Conservation (phyloP, 2,113 vertebrate species). For the Forbesichthys agassizii region DNA sequence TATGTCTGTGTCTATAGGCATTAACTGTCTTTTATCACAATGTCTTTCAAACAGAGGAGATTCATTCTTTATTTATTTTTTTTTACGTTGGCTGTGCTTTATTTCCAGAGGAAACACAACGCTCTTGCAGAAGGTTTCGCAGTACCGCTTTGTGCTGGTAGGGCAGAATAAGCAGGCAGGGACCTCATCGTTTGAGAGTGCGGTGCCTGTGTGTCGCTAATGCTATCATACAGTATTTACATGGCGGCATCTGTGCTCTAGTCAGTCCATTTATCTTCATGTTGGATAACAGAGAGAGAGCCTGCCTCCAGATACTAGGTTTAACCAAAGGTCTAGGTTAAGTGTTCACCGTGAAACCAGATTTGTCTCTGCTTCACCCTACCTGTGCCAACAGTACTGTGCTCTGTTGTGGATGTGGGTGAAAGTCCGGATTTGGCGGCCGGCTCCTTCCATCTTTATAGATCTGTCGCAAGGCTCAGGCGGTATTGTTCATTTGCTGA, state of each 20-base stretch:
- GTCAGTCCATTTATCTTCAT: slow-evolving; percentile 37
- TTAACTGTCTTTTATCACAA: too few relatives aligned
- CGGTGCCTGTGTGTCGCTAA: neutral
- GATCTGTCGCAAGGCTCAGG: slow-evolving; percentile 62
- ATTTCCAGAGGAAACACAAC: too few relatives aligned
- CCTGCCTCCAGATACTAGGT: slow-evolving; percentile 11
- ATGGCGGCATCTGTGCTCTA: slow-evolving; percentile 12
- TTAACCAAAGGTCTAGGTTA: slow-evolving; percentile 48
- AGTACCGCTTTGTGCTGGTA: too few relatives aligned
- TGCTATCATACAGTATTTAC: slow-evolving; percentile 10
- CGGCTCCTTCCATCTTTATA: slow-evolving; percentile 40
- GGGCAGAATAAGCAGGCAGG: too few relatives aligned
- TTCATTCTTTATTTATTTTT: too few relatives aligned
- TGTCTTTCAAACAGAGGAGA: too few relatives aligned
- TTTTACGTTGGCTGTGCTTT: too few relatives aligned
- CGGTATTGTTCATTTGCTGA: slow-evolving; percentile 74
- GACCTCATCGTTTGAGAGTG: neutral
- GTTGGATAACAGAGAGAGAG: slow-evolving; percentile 12
- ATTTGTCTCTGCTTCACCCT: slow-evolving; percentile 52
- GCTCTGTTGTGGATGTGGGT: slow-evolving; percentile 8
- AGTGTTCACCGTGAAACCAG: slow-evolving; percentile 37
- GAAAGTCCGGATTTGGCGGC: slow-evolving; percentile 53
- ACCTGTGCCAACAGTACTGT: slow-evolving; percentile 17
- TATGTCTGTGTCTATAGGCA: neutral
- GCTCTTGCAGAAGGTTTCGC: too few relatives aligned